phyloP scores from a whole-genome alignment of 2,797 vertebrate genomes.

The Glyptemys insculpta region DNA sequence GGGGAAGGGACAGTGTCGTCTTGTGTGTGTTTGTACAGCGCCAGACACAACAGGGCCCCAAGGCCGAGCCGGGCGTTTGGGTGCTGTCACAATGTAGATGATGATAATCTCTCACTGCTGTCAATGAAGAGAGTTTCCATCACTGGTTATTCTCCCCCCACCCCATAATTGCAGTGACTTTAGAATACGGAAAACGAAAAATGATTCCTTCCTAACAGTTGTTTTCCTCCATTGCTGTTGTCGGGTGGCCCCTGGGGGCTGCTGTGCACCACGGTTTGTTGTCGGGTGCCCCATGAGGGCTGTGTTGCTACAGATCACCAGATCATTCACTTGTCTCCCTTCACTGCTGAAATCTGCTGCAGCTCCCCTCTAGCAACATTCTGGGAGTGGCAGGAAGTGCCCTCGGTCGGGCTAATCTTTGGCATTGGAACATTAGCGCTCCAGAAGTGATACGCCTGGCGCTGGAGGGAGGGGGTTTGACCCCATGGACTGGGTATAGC shows the following conservation, averaged over 20 bases:
- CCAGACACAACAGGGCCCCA: too few relatives aligned
- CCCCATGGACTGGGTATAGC: neutral
- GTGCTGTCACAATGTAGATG: neutral
- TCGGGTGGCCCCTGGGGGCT: neutral
- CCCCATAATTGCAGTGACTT: too few relatives aligned
- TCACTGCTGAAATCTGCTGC: neutral
- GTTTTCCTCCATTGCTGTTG: neutral
- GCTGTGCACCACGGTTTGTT: neutral
- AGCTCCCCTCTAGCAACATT: too few relatives aligned
- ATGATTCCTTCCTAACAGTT: too few relatives aligned
- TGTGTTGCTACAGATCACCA: too few relatives aligned
- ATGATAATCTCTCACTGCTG: neutral
- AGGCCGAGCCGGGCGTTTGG: neutral
- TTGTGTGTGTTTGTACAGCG: neutral
- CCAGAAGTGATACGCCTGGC: neutral
- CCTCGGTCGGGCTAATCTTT: neutral
- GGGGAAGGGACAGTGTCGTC: neutral
- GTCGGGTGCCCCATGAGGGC: too few relatives aligned
- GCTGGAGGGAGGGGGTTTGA: neutral
- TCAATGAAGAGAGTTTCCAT: neutral
- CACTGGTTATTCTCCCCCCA: neutral
- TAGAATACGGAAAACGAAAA: too few relatives aligned
- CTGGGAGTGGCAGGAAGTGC: neutral
- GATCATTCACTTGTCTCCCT: neutral
- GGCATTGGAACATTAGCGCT: neutral